Conservation (phyloP, 2,113 vertebrate genomes). For the Cynocephalus volans region DNA sequence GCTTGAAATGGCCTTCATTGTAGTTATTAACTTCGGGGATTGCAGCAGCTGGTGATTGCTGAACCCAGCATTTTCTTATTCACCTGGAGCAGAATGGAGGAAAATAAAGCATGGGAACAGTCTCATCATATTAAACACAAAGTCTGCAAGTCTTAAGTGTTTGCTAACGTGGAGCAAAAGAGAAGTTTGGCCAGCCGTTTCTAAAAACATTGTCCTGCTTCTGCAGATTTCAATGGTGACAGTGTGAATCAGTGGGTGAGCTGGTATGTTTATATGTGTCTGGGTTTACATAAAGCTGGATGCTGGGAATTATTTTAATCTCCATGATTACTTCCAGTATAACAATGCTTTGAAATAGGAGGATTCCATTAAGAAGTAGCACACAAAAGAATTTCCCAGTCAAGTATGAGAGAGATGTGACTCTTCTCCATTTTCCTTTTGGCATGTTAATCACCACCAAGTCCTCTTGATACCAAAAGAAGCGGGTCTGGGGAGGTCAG, state of each 20-base stretch:
- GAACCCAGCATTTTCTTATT: slow-evolving; percentile 37
- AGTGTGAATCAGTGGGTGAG: neutral
- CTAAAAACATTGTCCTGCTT: neutral
- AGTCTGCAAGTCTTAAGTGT: neutral
- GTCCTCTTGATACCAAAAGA: neutral
- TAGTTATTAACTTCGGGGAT: slow-evolving; percentile 74
- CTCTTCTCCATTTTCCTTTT: neutral
- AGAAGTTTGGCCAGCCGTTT: neutral
- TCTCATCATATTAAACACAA: neutral
- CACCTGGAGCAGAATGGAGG: slow-evolving; percentile 4
- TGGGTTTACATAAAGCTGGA: slow-evolving; percentile 28
- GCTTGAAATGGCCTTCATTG: slow-evolving; percentile 73
- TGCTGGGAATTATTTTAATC: neutral
- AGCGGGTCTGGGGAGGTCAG: too few relatives aligned
- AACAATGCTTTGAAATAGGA: neutral
- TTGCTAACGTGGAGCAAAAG: neutral
- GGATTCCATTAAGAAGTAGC: neutral
- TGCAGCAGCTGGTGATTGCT: slow-evolving; percentile 61
- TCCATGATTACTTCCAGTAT: neutral
- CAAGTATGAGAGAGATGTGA: neutral
- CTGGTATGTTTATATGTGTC: neutral
- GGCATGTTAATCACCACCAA: neutral
- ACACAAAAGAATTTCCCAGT: neutral
- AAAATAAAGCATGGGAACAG: neutral
- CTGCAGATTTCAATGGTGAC: neutral